Conservation (phyloP, 2,113 vertebrate genomes). For the Cephalopholis sonnerati region DNA sequence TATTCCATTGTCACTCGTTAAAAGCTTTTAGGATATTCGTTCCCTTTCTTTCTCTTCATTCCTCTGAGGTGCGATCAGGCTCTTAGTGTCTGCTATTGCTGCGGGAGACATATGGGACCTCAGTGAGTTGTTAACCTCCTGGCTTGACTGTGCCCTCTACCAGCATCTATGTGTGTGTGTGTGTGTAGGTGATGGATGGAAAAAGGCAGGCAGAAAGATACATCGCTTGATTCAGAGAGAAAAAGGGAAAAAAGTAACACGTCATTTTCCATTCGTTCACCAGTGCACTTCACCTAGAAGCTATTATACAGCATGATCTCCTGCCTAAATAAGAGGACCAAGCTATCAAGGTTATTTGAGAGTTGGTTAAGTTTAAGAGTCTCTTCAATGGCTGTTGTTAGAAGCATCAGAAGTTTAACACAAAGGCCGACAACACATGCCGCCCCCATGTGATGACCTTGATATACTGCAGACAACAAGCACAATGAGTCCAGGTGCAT, state of each 20-base stretch:
- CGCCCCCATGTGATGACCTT: slow-evolving; percentile 3
- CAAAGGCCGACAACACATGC: slow-evolving; percentile 9
- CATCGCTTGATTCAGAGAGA: neutral
- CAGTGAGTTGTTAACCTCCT: slow-evolving; percentile 54
- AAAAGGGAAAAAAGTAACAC: neutral
- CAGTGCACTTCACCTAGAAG: neutral
- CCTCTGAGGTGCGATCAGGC: slow-evolving; percentile 50
- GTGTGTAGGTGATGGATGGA: slow-evolving; percentile 15
- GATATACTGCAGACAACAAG: neutral
- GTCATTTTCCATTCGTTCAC: slow-evolving; percentile 2
- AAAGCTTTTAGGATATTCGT: slow-evolving; percentile 30
- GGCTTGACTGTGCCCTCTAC: slow-evolving; percentile 33
- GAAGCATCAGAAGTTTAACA: slow-evolving; percentile 22
- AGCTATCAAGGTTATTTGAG: slow-evolving; percentile 6
- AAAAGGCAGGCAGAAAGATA: neutral
- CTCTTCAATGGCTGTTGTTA: slow-evolving; percentile 3
- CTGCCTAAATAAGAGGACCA: slow-evolving; percentile 6
- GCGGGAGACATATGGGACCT: slow-evolving; percentile 60
- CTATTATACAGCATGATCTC: slow-evolving; percentile 8
- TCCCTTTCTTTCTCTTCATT: slow-evolving; percentile 12
- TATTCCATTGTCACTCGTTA: slow-evolving; percentile 33
- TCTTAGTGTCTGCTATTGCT: slow-evolving; percentile 54
- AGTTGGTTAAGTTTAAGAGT: slow-evolving; percentile 11
- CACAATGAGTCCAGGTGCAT: neutral
- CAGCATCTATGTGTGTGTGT: neutral